Evolutionary conservation across 2,797 vertebrate genomes (phyloP).

Genomic region (Alfaro cultratus): DNA sequence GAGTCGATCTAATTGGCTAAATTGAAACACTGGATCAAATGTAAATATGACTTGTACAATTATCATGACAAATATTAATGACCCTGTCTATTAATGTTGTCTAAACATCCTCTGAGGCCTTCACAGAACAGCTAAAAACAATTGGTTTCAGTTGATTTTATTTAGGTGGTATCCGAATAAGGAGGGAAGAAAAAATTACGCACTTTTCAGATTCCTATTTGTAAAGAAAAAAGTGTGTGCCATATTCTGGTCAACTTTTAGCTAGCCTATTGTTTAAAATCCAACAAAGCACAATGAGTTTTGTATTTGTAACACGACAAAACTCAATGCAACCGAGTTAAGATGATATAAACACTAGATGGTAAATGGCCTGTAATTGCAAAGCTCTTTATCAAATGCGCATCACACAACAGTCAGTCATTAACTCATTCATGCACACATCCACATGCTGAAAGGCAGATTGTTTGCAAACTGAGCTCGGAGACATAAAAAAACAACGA

Average conservation of each 20-base stretch:
- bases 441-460: too few relatives aligned
- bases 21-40: not conserved
- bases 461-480: constrained; percentile 11
- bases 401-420: too few relatives aligned
- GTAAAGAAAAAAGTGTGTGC: not conserved
- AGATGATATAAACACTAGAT: not conserved
- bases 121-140: not conserved
- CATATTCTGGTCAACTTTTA: not conserved
- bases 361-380: too few relatives aligned
- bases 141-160: not conserved
- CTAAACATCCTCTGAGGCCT: not conserved
- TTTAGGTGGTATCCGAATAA: not conserved
- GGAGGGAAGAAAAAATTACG: not conserved
- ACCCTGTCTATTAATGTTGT: not conserved
- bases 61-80: not conserved
- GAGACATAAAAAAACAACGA: constrained; percentile 21
- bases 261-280: not conserved
- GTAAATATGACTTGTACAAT: not conserved
- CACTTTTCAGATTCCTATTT: not conserved
- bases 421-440: too few relatives aligned
- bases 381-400: too few relatives aligned
- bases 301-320: not conserved
- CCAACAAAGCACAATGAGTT: not conserved
- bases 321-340: not conserved
- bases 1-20: not conserved